These are phyloP conservation scores for Sturnira hondurensis DNA, from an alignment of 2,113 vertebrate genomes.

Conservation along the genomic window DNA sequence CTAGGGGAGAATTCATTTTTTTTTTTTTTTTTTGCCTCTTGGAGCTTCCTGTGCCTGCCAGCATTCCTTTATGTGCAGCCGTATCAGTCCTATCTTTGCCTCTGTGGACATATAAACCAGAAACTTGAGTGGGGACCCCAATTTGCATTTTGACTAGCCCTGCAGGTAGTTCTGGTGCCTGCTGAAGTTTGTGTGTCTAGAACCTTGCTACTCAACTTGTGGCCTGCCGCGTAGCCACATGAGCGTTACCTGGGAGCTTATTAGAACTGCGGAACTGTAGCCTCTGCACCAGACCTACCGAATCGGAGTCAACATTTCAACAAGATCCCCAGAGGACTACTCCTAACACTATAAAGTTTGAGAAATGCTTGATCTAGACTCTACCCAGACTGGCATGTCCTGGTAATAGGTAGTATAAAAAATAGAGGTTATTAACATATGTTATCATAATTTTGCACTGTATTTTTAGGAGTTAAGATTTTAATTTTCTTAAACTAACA, in stretches of 20 bases:
- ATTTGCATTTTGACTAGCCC: background rate
- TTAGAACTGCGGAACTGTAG: background rate
- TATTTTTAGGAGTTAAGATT: background rate
- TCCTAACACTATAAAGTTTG: background rate
- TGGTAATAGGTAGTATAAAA: background rate
- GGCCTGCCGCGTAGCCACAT: background rate
- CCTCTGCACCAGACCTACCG: background rate
- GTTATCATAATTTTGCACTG: background rate
- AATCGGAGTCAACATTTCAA: background rate
- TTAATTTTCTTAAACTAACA: background rate
- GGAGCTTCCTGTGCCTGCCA: background rate
- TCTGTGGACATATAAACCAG: background rate
- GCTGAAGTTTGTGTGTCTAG: background rate
- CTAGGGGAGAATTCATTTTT: background rate
- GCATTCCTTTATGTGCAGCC: background rate
- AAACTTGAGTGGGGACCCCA: background rate
- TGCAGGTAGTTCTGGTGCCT: background rate
- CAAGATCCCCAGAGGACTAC: background rate
- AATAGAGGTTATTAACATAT: background rate
- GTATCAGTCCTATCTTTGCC: background rate
- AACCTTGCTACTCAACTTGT: background rate
- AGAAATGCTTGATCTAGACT: background rate
- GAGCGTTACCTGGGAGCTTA: background rate
- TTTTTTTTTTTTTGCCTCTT: background rate
- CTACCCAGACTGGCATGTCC: background rate